These are phyloP conservation scores for Junonia oenone DNA, from an alignment of 2,888 invertebrate species.

Conservation along the genomic window DNA sequence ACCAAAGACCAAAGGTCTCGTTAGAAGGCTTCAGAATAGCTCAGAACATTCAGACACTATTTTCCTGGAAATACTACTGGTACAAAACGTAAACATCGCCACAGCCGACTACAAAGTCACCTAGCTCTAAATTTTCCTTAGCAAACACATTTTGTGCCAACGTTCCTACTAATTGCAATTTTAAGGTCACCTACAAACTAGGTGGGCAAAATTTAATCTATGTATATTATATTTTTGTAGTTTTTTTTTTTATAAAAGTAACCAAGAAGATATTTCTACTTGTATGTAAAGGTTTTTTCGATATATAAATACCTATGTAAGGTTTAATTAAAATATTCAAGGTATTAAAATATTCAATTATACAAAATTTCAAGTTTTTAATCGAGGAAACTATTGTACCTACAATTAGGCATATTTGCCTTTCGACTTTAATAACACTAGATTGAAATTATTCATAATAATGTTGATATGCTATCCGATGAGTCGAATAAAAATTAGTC, in stretches of 20 bases:
- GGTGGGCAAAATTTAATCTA: neutral
- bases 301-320: neutral
- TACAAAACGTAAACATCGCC: neutral
- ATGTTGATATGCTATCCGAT: too few relatives aligned
- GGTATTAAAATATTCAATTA: too few relatives aligned
- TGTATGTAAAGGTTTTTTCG: too few relatives aligned
- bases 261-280: too few relatives aligned
- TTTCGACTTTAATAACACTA: too few relatives aligned
- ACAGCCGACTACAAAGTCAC: conserved; percentile 17
- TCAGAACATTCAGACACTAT: neutral
- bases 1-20: neutral
- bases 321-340: neutral
- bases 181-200: conserved; percentile 10
- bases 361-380: too few relatives aligned
- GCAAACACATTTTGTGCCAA: conserved; percentile 21
- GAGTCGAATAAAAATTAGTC: too few relatives aligned
- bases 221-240: too few relatives aligned
- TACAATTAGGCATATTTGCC: too few relatives aligned
- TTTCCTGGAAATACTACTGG: neutral
- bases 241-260: too few relatives aligned
- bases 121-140: conserved; percentile 19
- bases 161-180: conserved; percentile 13
- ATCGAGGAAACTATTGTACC: too few relatives aligned
- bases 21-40: neutral
- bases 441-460: too few relatives aligned